Evolutionary conservation across 2,797 vertebrate genomes (phyloP), one percentile per base, ranked within the genome.

Genomic region (Chiloscyllium punctatum): DNA sequence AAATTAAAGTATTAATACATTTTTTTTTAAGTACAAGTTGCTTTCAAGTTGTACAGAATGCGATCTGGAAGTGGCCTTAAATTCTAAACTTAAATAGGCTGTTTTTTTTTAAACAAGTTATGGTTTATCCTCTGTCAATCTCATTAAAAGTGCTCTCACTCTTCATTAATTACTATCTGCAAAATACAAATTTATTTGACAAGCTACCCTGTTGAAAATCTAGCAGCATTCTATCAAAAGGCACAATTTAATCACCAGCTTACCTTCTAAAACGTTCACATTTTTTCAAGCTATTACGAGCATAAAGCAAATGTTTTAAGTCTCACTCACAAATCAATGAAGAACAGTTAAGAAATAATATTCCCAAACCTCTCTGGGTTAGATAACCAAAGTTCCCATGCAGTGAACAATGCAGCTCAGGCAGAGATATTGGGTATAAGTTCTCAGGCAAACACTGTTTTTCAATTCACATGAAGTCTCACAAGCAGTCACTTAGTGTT

Each of bases 271-370:
- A 33, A 5, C 9, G 15, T 42, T 69, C 90, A 94, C 90, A 68
- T 18, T 30, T 94, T 42, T 53, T 51, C 94, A 74, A 53, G 71
- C 48, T 74, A 51, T 48, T 33, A 74, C 4, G 53, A 74, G 2
- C 94, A 95, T 51, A 57, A 91, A 84, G 62, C 88, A 66, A 51
- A 53, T 74, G 15, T 57, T 62, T 72, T 6, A 95, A 69, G 53
- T n/a, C 69, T 16, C 71, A 94, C 66, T 16, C 71, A 33, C 23
- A 87, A 87, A 87, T 11, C 98, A 0, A 98, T 98, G 62, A 96
- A 96, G 8, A 96, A 97, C 92, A 96, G 96, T 94, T 77, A 96
- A 96, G 0, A 95, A 98, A 96, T 96, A 79, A 96, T 18, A 33
- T 96, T 16, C 95, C 30, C 94, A 95, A 96, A 72, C 66, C 37